These are phyloP conservation scores for Pseudeuparius sepicola DNA, from an alignment of 2,888 invertebrate species.

Conservation along the genomic window DNA sequence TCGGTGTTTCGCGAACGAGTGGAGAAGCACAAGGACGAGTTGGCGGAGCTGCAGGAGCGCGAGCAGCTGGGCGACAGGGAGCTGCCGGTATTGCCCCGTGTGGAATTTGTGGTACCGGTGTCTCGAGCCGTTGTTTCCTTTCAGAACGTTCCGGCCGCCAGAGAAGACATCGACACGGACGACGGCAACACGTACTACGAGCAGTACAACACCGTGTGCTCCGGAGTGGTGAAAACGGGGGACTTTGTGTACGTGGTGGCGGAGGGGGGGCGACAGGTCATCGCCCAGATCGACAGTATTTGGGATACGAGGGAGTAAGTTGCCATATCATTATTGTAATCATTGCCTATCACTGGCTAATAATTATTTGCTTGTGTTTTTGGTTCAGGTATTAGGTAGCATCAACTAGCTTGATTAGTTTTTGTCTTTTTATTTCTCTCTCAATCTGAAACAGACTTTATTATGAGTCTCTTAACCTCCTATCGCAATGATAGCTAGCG, in stretches of 20 bases:
- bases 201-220: conserved; percentile 79
- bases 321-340: conserved; percentile 7
- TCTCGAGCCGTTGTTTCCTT: no score
- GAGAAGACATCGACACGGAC: conserved; percentile 53
- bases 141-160: conserved; percentile 71
- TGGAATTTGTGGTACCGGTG: no score
- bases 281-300: conserved; percentile 88
- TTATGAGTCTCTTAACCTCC: no score
- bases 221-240: conserved; percentile 77
- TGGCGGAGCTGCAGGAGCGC: conserved; percentile 72
- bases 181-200: conserved; percentile 83
- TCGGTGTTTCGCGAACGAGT: conserved; percentile 88
- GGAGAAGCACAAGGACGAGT: conserved; percentile 83
- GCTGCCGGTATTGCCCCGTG: conserved; percentile 75
- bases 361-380: conserved; percentile 7
- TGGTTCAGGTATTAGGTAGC: not conserved
- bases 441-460: no score
- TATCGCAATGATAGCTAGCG: no score
- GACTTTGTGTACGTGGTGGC: conserved; percentile 94
- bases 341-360: not conserved
- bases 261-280: conserved; percentile 80
- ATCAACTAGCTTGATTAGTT: not conserved
- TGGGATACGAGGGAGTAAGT: conserved; percentile 87
- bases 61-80: conserved; percentile 78
- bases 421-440: not conserved